Percentiles rank a stretch among this genome's conserved stretches.
Evolutionary conservation across 2,888 invertebrate species (phyloP).

Genomic region (Caenorhabditis sp.): DNA sequence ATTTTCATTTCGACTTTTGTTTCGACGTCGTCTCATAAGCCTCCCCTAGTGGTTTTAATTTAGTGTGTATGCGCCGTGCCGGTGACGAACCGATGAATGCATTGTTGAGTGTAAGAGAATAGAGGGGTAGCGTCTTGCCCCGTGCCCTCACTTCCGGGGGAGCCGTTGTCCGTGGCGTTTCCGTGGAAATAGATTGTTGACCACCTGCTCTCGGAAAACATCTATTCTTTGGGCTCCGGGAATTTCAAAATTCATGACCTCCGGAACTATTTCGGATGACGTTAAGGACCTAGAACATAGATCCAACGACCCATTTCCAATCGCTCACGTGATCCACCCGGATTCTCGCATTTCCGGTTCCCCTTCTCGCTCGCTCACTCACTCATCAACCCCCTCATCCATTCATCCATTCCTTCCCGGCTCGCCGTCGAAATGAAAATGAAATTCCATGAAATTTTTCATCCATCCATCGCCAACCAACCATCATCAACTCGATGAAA

Average conservation of each 20-base stretch:
- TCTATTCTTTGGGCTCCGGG: not conserved
- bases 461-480: too few relatives aligned
- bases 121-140: too few relatives aligned
- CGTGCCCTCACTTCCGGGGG: not conserved
- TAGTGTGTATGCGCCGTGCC: not conserved
- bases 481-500: constrained; percentile 55
- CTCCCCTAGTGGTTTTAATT: constrained; percentile 33
- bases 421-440: constrained; percentile 28
- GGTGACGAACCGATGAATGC: constrained; percentile 21
- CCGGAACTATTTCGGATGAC: too few relatives aligned
- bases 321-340: too few relatives aligned
- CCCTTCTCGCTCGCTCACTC: too few relatives aligned
- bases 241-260: not conserved
- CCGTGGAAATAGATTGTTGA: not conserved
- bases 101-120: constrained; percentile 50
- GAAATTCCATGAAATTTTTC: constrained; percentile 55
- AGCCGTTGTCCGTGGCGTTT: not conserved
- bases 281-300: too few relatives aligned
- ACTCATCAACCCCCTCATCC: not conserved
- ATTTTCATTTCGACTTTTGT: constrained; percentile 11
- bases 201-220: not conserved
- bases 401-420: not conserved
- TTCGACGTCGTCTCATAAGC: not conserved
- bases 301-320: too few relatives aligned
- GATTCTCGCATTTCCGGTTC: not conserved